These are phyloP conservation scores for Nothocercus julius DNA, from an alignment of 2,113 vertebrate species.

Conservation along the genomic window DNA sequence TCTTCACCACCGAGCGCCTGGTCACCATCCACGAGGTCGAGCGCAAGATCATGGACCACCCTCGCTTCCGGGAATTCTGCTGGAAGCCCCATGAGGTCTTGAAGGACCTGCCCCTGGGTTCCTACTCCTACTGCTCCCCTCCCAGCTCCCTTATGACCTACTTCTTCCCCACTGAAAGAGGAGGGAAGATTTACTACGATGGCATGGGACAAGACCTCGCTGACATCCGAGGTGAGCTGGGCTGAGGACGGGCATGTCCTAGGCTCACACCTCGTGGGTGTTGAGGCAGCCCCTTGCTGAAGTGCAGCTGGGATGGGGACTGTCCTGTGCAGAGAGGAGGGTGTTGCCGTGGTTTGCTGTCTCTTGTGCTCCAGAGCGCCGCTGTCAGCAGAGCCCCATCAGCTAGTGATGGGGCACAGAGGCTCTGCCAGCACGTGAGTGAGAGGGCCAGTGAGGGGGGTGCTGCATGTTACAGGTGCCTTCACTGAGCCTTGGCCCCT, in stretches of 20 bases:
- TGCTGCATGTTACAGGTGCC: neutral
- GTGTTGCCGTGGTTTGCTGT: neutral
- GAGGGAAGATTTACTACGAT: slow-evolving; percentile 95
- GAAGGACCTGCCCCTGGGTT: slow-evolving; percentile 91
- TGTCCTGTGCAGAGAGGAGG: neutral
- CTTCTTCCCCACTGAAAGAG: slow-evolving; percentile 94
- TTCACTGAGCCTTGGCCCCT: neutral
- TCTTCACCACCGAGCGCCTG: slow-evolving; percentile 94
- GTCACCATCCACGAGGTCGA: slow-evolving; percentile 92
- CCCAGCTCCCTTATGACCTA: slow-evolving; percentile 95
- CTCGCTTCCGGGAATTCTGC: slow-evolving; percentile 93
- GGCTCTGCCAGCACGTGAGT: fast-evolving
- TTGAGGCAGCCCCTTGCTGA: neutral
- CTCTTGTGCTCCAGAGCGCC: neutral
- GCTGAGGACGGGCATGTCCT: neutral
- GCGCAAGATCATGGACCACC: slow-evolving; percentile 92
- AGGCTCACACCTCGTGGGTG: neutral
- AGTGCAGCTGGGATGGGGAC: neutral
- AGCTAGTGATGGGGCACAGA: neutral
- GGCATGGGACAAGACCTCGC: slow-evolving; percentile 96
- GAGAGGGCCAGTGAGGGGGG: neutral
- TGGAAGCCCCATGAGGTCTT: slow-evolving; percentile 95
- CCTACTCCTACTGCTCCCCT: slow-evolving; percentile 90
- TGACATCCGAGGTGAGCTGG: slow-evolving; percentile 87
- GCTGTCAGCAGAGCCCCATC: neutral